Base-by-base conservation (phyloP, 2,113 vertebrate species). In the Zosterops hypoxanthus region DNA sequence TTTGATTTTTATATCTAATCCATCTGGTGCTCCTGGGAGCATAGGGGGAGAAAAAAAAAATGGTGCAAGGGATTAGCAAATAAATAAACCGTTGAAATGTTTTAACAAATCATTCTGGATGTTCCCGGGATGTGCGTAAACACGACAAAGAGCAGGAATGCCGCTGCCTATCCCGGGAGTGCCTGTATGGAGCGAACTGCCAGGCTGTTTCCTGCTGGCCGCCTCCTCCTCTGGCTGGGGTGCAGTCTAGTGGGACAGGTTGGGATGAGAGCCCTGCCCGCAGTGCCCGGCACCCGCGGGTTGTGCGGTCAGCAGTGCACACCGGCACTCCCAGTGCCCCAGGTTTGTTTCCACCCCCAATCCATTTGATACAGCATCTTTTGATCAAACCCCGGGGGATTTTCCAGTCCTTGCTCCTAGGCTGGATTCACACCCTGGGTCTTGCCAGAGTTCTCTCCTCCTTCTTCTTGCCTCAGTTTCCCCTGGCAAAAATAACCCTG, bases 1-100 rank as follows among this genome's bases (percentile, higher is more conserved):
- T 71, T 91, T 85, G 55, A 41, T 84, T 87, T 88, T 81, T 82
- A 55, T 88, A 73, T 92, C 65, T 83, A 83, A 94, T 94, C 97
- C 96, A 92, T 90, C 91, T 94, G 87, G 59, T 3, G 8, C 78
- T 71, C 60, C 2, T 5, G 57, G 55, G 84, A 78, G 64, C 64
- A 17, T 0, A 26, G 47, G 4, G 5, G 33, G 20, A 14, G 4
- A 8, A 7, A 24, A 52, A n/a, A 47, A 47, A 24, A 53, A 31
- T 14, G 36, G 64, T 80, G 86, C 33, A 33, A 93, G 59, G 90
- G 85, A 59, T 86, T 79, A 79, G 81, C 15, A 33, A 64, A 41
- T 44, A 88, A 73, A 44, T 2, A 36, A 94, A 65, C 66, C 26
- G 55, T 31, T 39, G 70, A 66, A 87, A 86, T 91, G 29, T 59